Evolutionary conservation across 2,888 invertebrate genomes (phyloP).

Genomic region (Eilema griseolum): DNA sequence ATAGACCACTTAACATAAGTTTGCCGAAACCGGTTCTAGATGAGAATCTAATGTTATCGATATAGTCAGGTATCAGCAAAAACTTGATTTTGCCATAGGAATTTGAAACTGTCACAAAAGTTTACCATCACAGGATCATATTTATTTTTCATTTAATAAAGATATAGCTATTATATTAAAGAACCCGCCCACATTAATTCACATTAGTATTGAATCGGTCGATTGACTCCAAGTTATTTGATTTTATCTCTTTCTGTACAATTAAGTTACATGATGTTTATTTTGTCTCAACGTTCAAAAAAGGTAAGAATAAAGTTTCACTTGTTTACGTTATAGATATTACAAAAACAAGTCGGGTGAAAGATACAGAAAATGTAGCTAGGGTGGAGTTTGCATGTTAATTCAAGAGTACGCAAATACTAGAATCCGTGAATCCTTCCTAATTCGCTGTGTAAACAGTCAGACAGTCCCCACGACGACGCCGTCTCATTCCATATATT

Average conservation of each 20-base stretch:
- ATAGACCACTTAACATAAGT: slow-evolving; percentile 3
- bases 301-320: neutral
- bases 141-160: neutral
- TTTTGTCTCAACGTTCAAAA: neutral
- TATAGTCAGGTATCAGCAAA: neutral
- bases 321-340: neutral
- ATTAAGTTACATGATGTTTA: neutral
- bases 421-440: slow-evolving; percentile 59
- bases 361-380: slow-evolving; percentile 25
- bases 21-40: slow-evolving; percentile 9
- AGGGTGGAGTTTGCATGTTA: slow-evolving; percentile 55
- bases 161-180: neutral
- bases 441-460: slow-evolving; percentile 71
- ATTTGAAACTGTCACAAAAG: slow-evolving; percentile 12
- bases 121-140: slow-evolving; percentile 4
- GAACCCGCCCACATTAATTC: neutral
- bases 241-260: neutral
- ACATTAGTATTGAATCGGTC: neutral
- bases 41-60: slow-evolving; percentile 1
- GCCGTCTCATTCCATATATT: slow-evolving; percentile 56
- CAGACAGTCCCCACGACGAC: slow-evolving; percentile 29
- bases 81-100: slow-evolving; percentile 10
- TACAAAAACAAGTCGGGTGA: slow-evolving; percentile 21
- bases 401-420: slow-evolving; percentile 73
- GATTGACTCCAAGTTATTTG: neutral